Evolutionary conservation across 2,113 vertebrate genomes (phyloP).

Genomic region (Tautogolabrus adspersus): DNA sequence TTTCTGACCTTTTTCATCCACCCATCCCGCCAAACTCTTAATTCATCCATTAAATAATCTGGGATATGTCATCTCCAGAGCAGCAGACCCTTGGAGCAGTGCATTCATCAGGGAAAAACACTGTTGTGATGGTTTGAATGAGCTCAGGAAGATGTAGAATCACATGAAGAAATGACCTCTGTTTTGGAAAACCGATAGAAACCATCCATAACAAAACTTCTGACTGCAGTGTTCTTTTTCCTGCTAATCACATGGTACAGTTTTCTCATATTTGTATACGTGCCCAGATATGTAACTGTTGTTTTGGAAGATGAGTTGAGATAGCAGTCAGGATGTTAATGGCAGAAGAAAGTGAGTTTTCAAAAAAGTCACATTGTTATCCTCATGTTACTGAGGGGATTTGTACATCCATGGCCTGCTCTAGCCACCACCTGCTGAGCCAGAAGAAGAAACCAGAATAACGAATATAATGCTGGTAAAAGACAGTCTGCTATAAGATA

Average conservation of each 20-base stretch:
- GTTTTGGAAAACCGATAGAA: neutral
- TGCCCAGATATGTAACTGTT: neutral
- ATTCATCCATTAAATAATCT: neutral
- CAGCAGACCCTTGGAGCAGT: neutral
- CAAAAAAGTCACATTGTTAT: conserved; percentile 20
- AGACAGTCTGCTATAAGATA: conserved; percentile 7
- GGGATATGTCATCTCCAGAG: neutral
- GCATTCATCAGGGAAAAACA: neutral
- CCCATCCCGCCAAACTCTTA: neutral
- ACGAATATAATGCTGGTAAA: conserved; percentile 16
- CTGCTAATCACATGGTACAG: neutral
- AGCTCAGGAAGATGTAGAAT: neutral
- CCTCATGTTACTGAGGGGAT: neutral
- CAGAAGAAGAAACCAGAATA: conserved; percentile 19
- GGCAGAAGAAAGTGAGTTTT: conserved; percentile 5
- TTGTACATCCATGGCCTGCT: conserved; percentile 54
- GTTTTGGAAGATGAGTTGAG: neutral
- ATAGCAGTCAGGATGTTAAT: neutral
- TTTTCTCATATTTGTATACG: too few species aligned
- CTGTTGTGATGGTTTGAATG: neutral
- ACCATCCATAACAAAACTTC: neutral
- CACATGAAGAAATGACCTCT: neutral
- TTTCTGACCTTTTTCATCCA: conserved; percentile 6
- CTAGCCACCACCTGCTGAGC: conserved; percentile 30
- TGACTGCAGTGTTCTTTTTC: neutral